A percentile compares a stretch with the other conserved stretches of the same genome.
These are phyloP conservation scores for Polymixis flavicincta DNA, from an alignment of 2,888 invertebrate genomes.

Conservation along the genomic window DNA sequence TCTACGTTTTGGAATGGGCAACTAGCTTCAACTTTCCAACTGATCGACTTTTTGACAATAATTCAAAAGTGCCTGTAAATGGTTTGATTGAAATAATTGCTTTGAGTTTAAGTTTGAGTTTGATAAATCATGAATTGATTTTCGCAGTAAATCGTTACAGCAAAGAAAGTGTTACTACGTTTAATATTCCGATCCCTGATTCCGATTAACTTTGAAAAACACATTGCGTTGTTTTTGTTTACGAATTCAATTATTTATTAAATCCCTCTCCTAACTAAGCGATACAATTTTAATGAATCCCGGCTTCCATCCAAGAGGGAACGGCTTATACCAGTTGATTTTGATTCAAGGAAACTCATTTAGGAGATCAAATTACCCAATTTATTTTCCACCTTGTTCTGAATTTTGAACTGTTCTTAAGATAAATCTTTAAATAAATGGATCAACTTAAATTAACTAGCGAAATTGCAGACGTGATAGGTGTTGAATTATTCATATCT, in stretches of 20 bases:
- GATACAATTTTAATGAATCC: slow-evolving; percentile 51
- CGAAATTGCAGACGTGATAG: neutral
- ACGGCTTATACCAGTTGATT: slow-evolving; percentile 15
- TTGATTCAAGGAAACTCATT: slow-evolving; percentile 35
- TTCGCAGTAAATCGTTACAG: neutral
- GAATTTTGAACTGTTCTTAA: slow-evolving; percentile 5
- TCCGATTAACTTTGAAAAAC: slow-evolving; percentile 1
- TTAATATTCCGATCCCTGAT: neutral
- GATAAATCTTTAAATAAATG: no score
- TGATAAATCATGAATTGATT: neutral
- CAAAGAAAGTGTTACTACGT: neutral
- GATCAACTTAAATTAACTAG: neutral
- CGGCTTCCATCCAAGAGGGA: neutral
- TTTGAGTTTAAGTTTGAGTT: no score
- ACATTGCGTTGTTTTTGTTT: slow-evolving; percentile 10
- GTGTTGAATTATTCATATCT: neutral
- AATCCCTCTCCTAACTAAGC: slow-evolving; percentile 20
- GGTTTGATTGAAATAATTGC: no score
- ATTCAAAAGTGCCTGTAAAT: no score
- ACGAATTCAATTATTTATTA: slow-evolving; percentile 24
- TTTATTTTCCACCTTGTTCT: slow-evolving; percentile 8
- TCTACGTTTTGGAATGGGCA: no score
- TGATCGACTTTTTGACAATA: no score
- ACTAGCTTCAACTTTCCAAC: no score
- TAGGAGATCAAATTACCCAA: slow-evolving; percentile 22